Evolutionary conservation across 2,888 invertebrate species (phyloP).

Genomic region (Amiota communis): DNA sequence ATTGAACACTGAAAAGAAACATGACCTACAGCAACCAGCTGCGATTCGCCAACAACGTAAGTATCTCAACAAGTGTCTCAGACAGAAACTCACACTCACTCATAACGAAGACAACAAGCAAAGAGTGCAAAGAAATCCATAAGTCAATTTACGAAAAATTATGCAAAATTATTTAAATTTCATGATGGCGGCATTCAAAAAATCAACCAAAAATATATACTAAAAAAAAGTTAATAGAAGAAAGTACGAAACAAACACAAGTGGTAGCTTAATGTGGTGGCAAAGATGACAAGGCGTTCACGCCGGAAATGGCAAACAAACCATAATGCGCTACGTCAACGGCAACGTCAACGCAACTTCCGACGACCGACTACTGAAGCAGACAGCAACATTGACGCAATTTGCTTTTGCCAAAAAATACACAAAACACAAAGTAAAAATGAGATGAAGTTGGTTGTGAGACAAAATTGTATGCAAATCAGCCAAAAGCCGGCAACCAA

Average conservation of each 20-base stretch:
- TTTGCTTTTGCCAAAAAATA: conserved; percentile 48
- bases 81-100: background rate
- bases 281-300: too few relatives aligned
- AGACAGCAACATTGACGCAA: conserved; percentile 46
- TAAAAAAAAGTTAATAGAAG: conserved; percentile 3
- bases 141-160: conserved; percentile 69
- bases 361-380: conserved; percentile 40
- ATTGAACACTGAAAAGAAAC: conserved; percentile 37
- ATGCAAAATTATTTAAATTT: conserved; percentile 72
- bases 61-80: conserved; percentile 56
- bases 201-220: conserved; percentile 8
- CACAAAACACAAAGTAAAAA: background rate
- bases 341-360: conserved; percentile 52
- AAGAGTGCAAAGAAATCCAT: conserved; percentile 55
- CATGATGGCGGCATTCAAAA: conserved; percentile 46
- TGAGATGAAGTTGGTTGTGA: conserved; percentile 42
- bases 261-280: background rate
- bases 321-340: conserved; percentile 59
- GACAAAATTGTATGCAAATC: conserved; percentile 68
- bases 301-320: conserved; percentile 64
- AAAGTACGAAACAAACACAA: background rate
- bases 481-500: conserved; percentile 38
- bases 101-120: conserved; percentile 40
- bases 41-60: background rate
- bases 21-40: conserved; percentile 67